Evolutionary conservation across 2,113 vertebrate genomes (phyloP).

Genomic region (Procavia capensis): DNA sequence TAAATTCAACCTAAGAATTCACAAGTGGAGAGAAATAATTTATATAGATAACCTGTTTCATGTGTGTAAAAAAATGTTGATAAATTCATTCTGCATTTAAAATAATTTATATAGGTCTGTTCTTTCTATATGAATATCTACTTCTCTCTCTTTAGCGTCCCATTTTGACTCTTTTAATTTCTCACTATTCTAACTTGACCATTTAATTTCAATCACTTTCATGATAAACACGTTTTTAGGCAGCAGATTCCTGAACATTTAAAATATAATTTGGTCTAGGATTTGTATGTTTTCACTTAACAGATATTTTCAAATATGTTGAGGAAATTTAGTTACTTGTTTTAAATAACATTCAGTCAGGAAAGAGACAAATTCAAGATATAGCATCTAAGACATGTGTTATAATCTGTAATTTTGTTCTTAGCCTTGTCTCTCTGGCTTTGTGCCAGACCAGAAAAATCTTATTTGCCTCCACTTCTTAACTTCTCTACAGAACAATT

Average conservation of each 20-base stretch:
- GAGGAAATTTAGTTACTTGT: neutral
- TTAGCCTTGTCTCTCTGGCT: neutral
- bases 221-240: neutral
- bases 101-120: neutral
- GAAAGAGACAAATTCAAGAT: neutral
- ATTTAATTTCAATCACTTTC: neutral
- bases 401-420: neutral
- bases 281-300: neutral
- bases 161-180: neutral
- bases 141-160: neutral
- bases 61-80: neutral
- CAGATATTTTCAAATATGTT: conserved; percentile 20
- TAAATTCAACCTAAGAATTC: neutral
- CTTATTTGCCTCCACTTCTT: neutral
- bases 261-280: neutral
- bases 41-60: neutral
- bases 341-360: neutral
- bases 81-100: neutral
- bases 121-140: neutral
- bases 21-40: neutral
- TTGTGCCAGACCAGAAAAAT: neutral
- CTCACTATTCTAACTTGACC: neutral
- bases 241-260: conserved; percentile 1
- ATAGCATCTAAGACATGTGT: neutral
- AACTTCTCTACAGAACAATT: neutral